Evolutionary conservation across 2,888 invertebrate species (phyloP).

Genomic region (Caenorhabditis virilis): DNA sequence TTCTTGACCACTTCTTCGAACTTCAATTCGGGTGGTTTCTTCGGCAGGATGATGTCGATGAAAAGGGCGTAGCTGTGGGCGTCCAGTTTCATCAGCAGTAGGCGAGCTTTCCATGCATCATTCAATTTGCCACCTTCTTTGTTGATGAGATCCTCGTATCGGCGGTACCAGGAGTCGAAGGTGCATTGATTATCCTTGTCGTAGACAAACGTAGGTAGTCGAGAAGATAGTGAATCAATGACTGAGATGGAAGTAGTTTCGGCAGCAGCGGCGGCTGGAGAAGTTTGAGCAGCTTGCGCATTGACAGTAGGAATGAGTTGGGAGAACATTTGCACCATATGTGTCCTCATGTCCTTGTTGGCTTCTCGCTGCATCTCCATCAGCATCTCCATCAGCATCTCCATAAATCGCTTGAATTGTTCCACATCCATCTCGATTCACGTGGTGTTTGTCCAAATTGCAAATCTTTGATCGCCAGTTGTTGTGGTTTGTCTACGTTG

Average conservation of each 20-base stretch:
- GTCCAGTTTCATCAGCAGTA: not conserved
- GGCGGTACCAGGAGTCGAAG: not conserved
- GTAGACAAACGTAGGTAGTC: not conserved
- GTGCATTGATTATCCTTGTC: not conserved
- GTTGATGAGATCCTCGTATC: not conserved
- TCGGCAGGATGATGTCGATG: not conserved
- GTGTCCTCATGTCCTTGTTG: too few species aligned
- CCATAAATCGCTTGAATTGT: too few species aligned
- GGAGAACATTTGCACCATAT: too few species aligned
- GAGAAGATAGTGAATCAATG: not conserved
- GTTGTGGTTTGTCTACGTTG: too few species aligned
- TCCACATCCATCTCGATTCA: too few species aligned
- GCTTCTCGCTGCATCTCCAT: too few species aligned
- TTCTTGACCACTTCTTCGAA: slow-evolving; percentile 4
- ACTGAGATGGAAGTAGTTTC: not conserved
- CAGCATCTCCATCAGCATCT: too few species aligned
- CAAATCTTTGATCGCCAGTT: too few species aligned
- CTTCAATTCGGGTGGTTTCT: not conserved
- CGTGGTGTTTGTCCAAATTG: too few species aligned
- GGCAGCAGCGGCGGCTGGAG: not conserved
- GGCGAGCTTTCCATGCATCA: not conserved
- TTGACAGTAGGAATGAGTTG: too few species aligned
- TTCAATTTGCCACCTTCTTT: not conserved
- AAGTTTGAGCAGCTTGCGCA: too few species aligned
- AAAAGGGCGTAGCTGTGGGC: not conserved